phyloP scores from a whole-genome alignment of 2,797 vertebrate species.

The Triplophysa yarkandensis region DNA sequence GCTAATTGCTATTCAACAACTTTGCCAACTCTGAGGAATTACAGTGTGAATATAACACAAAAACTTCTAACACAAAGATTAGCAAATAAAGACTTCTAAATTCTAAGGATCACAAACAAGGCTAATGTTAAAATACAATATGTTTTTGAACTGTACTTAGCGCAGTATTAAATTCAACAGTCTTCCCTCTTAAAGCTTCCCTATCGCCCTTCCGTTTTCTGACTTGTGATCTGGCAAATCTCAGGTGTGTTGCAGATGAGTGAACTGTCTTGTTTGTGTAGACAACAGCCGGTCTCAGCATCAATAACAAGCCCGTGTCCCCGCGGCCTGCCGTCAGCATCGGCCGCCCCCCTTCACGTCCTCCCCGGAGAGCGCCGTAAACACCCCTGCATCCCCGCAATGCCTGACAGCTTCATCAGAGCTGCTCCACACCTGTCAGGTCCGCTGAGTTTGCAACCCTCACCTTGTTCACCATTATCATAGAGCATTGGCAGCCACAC shows the following conservation, averaged over 20 bases:
- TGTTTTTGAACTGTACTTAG: no score
- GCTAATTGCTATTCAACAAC: background rate
- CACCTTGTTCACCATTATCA: slow-evolving; percentile 35
- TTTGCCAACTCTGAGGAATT: background rate
- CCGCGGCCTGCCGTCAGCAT: slow-evolving; percentile 32
- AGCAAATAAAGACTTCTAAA: background rate
- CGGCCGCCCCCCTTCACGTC: background rate
- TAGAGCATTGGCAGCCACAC: slow-evolving; percentile 21
- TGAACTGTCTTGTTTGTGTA: slow-evolving; percentile 31
- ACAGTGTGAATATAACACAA: background rate
- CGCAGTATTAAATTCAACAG: no score
- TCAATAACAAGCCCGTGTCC: slow-evolving; percentile 47
- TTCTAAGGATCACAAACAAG: background rate
- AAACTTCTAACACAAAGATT: background rate
- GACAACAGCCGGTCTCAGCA: slow-evolving; percentile 42
- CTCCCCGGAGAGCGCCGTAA: slow-evolving; percentile 34
- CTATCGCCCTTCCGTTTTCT: slow-evolving; percentile 4
- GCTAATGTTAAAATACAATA: no score
- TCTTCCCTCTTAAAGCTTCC: slow-evolving; percentile 6
- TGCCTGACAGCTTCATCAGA: slow-evolving; percentile 58
- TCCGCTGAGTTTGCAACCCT: slow-evolving; percentile 45
- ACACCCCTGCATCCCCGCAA: slow-evolving; percentile 38
- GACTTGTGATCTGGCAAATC: slow-evolving; percentile 5
- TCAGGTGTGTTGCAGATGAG: slow-evolving; percentile 34
- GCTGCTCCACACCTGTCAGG: slow-evolving; percentile 47